Evolutionary conservation across 1,140 invertebrate species (phyloP), one percentile per base, ranked within the genome.

Genomic region (Armadillidium nasatum): DNA sequence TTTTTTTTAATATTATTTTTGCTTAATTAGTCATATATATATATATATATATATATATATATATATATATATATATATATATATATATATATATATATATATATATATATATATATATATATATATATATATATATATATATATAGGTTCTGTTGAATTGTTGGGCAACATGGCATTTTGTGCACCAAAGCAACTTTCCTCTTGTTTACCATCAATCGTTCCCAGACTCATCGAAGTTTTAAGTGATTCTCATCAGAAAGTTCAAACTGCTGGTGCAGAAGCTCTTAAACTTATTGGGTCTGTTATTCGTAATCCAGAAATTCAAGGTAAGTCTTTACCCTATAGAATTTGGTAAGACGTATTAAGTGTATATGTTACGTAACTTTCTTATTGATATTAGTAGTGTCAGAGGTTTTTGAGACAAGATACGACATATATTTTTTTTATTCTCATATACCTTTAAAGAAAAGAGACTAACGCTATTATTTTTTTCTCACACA

Each of bases 271-370:
- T 19, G 96, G 95, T 15, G 94, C 93, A 7, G 93, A 96, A 84
- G 97, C 97, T 71, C 87, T 99, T 1, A 92, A 93, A 85, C 93
- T 98, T 79, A 99, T 99, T 84, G 97, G 96, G 21, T 96, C 94
- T 72, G 97, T 99, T 66, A 98, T 98, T 76, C 88, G 94, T 80
- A 99, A 99, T 89, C 97, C 97, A 0, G 98, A 99, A 87, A 98
- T 99, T 85, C 80, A 81, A 76, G 80, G 80, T 81, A 15, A 46
- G 74, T 71, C 6, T 33, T 33, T 6, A 33, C 6, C 33, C 1
- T 2, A 60, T 15, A 60, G 50, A 60, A 15, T 60, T 4, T 3
- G 50, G 50, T 60, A 60, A 60, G 11, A 15, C 50, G 0, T 60
- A 13, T 60, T 60, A 3, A 15, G 7, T 15, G 19, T 60, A 19